Evolutionary conservation across 2,888 invertebrate species (phyloP).

Genomic region (Lasioglossum leucozonium): DNA sequence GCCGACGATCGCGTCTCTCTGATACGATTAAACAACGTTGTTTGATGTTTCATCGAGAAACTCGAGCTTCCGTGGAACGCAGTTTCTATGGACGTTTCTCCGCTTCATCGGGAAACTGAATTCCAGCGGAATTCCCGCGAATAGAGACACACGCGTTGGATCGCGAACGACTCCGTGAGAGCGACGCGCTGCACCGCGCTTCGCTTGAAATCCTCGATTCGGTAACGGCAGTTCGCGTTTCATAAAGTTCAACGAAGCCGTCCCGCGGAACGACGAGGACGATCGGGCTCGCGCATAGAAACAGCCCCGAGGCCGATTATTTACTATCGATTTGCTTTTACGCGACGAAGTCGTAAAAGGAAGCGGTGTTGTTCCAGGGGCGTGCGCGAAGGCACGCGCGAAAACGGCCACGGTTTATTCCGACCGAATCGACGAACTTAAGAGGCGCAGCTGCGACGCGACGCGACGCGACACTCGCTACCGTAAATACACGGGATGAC

Average conservation of each 20-base stretch:
- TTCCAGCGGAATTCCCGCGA: neutral
- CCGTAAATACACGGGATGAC: conserved; percentile 17
- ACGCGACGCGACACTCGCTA: neutral
- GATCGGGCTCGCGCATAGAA: neutral
- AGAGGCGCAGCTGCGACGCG: conserved; percentile 45
- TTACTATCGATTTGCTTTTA: conserved; percentile 58
- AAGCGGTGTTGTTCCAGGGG: conserved; percentile 22
- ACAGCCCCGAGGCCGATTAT: conserved; percentile 33
- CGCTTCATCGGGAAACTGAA: neutral
- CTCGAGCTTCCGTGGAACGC: neutral
- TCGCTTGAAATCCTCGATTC: conserved; percentile 14
- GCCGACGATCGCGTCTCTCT: neutral
- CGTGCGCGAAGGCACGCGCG: neutral
- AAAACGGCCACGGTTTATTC: conserved; percentile 26
- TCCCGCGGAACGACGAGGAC: conserved; percentile 25
- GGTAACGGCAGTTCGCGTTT: conserved; percentile 32
- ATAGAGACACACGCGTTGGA: neutral
- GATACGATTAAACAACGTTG: conserved; percentile 1
- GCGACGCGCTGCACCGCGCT: neutral
- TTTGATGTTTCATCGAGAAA: neutral
- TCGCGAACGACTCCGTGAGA: neutral
- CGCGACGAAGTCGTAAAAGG: conserved; percentile 44
- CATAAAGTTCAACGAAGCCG: conserved; percentile 28
- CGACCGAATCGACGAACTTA: conserved; percentile 22
- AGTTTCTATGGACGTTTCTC: neutral